Percentiles rank a stretch among this genome's conserved stretches.
Evolutionary conservation across 2,113 vertebrate genomes (phyloP).

Genomic region (Acinonyx jubatus): DNA sequence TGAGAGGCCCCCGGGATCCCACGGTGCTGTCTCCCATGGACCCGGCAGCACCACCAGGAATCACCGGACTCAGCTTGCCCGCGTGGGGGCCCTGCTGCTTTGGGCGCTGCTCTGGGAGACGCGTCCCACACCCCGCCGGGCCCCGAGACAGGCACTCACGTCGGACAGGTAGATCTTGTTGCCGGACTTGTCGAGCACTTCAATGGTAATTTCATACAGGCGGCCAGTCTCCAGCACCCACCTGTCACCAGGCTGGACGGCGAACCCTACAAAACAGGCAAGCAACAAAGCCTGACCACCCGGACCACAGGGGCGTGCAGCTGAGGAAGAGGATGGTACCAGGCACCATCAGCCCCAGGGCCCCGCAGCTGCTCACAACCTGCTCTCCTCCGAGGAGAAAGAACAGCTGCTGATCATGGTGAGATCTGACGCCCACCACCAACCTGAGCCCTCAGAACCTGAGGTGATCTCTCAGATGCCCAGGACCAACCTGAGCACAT

Average conservation of each 20-base stretch:
- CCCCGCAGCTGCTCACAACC: not conserved
- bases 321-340: not conserved
- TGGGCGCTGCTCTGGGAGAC: not conserved
- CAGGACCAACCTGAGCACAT: not conserved
- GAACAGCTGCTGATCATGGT: fast-evolving
- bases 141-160: constrained; percentile 86
- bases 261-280: constrained; percentile 89
- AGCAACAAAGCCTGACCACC: not conserved
- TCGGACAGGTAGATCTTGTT: constrained; percentile 95
- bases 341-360: not conserved
- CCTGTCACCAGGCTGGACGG: constrained; percentile 92
- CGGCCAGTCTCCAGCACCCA: constrained; percentile 95
- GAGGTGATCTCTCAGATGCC: not conserved
- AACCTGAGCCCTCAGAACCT: not conserved
- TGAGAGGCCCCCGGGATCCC: not conserved
- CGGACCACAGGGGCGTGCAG: not conserved
- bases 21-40: fast-evolving
- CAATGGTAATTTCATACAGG: constrained; percentile 90
- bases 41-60: no score
- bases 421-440: fast-evolving
- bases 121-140: not conserved
- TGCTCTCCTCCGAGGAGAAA: not conserved
- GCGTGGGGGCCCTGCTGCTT: not conserved
- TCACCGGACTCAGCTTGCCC: not conserved
- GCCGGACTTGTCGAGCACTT: constrained; percentile 95